Evolutionary conservation across 1,140 invertebrate species (phyloP), one percentile per base, ranked within the genome.

Genomic region (Drosophila mauritiana): DNA sequence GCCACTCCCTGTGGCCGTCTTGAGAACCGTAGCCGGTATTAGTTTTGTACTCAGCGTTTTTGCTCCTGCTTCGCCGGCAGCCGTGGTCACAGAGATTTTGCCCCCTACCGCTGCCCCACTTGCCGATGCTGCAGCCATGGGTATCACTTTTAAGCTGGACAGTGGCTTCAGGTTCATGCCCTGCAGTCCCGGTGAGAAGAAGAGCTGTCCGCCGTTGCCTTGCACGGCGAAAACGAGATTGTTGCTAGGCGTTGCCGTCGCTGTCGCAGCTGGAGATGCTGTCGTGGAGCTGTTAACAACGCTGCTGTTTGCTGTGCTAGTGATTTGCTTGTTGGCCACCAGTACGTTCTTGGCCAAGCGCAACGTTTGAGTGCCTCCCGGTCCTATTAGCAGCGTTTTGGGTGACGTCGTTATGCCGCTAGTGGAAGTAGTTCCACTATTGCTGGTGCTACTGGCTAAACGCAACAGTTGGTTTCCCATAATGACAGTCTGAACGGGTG

Each of bases 111-210:
- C 13, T 12, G 25, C 39, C 5, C 25, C 61, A 2, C 49, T 20
- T 12, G 49, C 53, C 20, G 73, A 22, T 5, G 77, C 54, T 5
- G 67, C 22, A 3, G 55, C 68, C 83, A 88, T 88, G 7, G 84
- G 84, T 77, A 92, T 95, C 25, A 96, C 95, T 85, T 96, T 96
- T 10, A 96, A 92, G 0, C 94, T 95, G 73, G 95, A 95, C 51
- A 96, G 75, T 1, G 95, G 94, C 86, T 96, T 96, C 1, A 96
- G 93, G 78, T 95, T 95, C 6, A 96, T 93, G 20, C 93, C 94
- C 80, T 94, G 93, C 73, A 94, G 93, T 8, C 93, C 93, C 6
- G 93, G 93, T 22, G 94, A 94, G 22, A 95, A 83, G 46, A 94
- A 85, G 56, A 95, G 94, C 82, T 95, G 94, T 0, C 94, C 93